Evolutionary conservation across 2,113 vertebrate genomes (phyloP).

Genomic region (Thymallus thymallus): DNA sequence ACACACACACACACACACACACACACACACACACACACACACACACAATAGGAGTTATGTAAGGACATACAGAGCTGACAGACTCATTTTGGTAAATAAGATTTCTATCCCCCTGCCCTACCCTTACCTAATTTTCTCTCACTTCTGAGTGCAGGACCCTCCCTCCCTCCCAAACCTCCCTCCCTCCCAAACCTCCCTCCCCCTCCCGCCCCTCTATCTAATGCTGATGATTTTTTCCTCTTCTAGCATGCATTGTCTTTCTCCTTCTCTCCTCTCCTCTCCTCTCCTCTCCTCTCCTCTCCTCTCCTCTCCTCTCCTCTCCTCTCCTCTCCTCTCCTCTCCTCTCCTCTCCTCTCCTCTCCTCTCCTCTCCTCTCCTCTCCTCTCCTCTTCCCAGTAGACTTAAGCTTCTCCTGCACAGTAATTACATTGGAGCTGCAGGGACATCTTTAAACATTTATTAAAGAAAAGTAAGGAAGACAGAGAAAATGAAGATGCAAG

Average conservation of each 20-base stretch:
- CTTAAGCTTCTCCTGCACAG: slow-evolving; percentile 65
- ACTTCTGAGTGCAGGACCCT: slow-evolving; percentile 28
- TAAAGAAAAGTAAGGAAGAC: slow-evolving; percentile 65
- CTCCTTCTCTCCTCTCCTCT: slow-evolving; percentile 7
- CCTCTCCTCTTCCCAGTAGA: slow-evolving; percentile 38
- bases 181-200: not conserved
- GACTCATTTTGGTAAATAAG: slow-evolving; percentile 56
- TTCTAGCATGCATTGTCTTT: slow-evolving; percentile 10
- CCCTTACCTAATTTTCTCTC: slow-evolving; percentile 45
- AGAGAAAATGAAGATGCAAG: slow-evolving; percentile 64
- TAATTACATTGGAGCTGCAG: slow-evolving; percentile 76
- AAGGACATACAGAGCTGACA: slow-evolving; percentile 45
- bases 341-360: not conserved
- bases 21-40: too few species aligned
- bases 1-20: too few species aligned
- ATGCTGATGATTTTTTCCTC: slow-evolving; percentile 8
- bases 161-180: not conserved
- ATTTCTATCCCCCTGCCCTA: not conserved
- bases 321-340: not conserved
- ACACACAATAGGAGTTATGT: slow-evolving; percentile 23
- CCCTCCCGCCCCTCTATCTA: not conserved
- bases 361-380: not conserved
- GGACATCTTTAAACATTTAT: slow-evolving; percentile 77
- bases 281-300: not conserved
- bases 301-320: too few species aligned